Evolutionary conservation across 2,888 invertebrate genomes (phyloP), one percentile per base, ranked within the genome.

Genomic region (Ormyrus nitidulus): DNA sequence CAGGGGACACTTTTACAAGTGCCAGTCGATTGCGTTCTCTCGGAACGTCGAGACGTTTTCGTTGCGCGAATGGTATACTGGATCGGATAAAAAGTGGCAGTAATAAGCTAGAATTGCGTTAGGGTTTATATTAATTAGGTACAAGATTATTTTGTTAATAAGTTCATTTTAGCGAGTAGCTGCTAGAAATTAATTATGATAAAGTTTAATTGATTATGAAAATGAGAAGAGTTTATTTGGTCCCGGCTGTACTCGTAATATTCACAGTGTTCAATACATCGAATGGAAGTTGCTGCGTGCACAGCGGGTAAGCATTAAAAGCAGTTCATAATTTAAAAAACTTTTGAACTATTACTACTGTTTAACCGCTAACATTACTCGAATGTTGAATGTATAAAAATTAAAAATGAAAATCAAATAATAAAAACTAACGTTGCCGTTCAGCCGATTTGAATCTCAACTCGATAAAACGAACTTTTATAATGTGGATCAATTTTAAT

Each of bases 141-240:
- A 4, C 34, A 34, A 34, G 34, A 34, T 2, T 34, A 34, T 4
- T 34, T 34, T 34, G 34, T 34, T 34, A 34, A 34, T 4, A 34
- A 34, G 34, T 34, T 34, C 3, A 34, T 34, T 34, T 34, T 34
- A 34, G 34, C 34, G 34, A 34, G 34, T 4, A 34, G 34, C 34
- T 34, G 34, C 34, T 34, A 34, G 34, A 34, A 34, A 13, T 59
- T 11, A 77, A 81, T 59, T 64, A 81, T 74, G 72, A 77, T 48
- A 53, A n/a, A 62, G 34, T 53, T 10, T 56, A n/a, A 53, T 48
- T 54, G 10, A 5, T n/a, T 70, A 5, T 11, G 46, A 79, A 77
- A n/a, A 81, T 81, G 77, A 81, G 34, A 77, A 74, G 64, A 65
- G 8, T 70, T 56, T 34, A 13, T 65, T 19, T 75, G 54, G 44